Percentiles rank a stretch among this genome's conserved stretches.
Conservation (phyloP, 2,797 vertebrate genomes). For the Channallabes apus region DNA sequence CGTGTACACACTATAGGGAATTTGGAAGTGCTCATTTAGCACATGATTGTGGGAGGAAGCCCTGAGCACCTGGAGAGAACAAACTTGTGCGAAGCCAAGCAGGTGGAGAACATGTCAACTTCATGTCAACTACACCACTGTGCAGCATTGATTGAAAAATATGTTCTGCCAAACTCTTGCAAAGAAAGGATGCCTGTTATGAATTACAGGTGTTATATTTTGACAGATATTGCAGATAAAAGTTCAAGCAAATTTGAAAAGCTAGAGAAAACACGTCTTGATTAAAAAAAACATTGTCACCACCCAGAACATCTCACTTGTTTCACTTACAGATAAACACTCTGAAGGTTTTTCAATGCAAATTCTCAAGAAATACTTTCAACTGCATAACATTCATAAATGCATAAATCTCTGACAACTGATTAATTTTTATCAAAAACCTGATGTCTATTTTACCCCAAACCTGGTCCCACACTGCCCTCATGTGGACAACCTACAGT, state of each 20-base stretch:
- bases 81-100: no score
- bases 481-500: background rate
- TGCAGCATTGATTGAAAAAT: background rate
- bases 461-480: constrained; percentile 32
- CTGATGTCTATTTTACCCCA: background rate
- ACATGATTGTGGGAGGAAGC: no score
- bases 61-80: no score
- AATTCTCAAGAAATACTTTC: background rate
- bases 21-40: no score
- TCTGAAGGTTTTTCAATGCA: no score
- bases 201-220: background rate
- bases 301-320: no score
- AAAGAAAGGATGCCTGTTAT: background rate
- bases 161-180: background rate
- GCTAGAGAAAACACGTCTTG: background rate
- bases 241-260: background rate
- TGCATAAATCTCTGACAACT: background rate
- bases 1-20: no score
- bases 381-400: background rate
- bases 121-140: no score
- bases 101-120: no score
- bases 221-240: background rate
- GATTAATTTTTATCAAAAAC: background rate
- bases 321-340: no score
- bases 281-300: background rate